Percentiles rank a stretch among this genome's conserved stretches.
These are phyloP conservation scores for Plusia festucae DNA, from an alignment of 2,888 invertebrate genomes.

Conservation along the genomic window DNA sequence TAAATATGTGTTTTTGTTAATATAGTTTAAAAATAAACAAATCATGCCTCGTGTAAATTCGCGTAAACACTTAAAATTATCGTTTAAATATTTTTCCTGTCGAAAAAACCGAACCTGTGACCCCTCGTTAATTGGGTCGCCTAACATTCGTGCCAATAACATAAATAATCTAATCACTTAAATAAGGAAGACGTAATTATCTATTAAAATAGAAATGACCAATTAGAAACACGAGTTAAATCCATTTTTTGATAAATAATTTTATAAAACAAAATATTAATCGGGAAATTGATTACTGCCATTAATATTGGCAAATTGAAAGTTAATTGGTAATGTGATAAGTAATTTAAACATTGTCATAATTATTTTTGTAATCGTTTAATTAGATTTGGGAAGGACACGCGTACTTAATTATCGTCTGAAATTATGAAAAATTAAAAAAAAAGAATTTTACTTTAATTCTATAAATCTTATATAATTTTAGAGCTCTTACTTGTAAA, in stretches of 20 bases:
- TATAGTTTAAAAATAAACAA: not conserved
- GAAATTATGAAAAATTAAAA: not conserved
- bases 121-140: slow-evolving; percentile 1
- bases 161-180: not conserved
- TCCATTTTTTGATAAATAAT: not conserved
- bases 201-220: slow-evolving; percentile 2
- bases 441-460: too few relatives aligned
- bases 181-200: not conserved
- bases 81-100: not conserved
- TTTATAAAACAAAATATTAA: not conserved
- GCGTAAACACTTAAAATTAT: not conserved
- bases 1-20: not conserved
- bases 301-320: not conserved
- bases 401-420: not conserved
- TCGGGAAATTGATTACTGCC: not conserved
- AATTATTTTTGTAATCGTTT: not conserved
- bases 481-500: too few relatives aligned
- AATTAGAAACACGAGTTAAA: not conserved
- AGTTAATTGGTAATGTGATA: not conserved
- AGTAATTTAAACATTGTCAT: slow-evolving; percentile 6
- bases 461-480: too few relatives aligned
- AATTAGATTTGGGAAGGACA: not conserved
- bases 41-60: not conserved
- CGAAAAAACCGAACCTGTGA: not conserved
- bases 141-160: not conserved